Conservation (phyloP, 2,797 vertebrate species). For the Alectoris magna region DNA sequence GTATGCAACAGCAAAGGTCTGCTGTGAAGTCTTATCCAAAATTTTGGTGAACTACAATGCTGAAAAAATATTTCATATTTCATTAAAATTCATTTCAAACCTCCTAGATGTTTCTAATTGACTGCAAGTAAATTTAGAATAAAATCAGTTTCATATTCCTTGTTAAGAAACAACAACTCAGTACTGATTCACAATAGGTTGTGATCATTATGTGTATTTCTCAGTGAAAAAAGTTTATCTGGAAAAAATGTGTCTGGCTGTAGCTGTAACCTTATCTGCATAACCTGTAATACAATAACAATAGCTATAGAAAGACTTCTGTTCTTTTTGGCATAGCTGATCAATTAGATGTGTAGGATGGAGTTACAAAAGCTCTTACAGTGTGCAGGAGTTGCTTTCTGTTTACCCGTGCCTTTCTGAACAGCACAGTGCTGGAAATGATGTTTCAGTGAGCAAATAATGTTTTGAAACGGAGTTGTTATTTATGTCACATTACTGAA, state of each 20-base stretch:
- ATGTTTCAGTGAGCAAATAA: neutral
- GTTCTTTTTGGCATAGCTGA: conserved; percentile 55
- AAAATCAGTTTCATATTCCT: neutral
- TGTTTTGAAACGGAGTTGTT: conserved; percentile 34
- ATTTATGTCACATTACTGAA: neutral
- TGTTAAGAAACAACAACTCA: neutral
- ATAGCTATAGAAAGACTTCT: conserved; percentile 59
- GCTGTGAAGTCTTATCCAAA: neutral
- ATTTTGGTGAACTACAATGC: neutral
- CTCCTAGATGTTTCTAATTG: neutral
- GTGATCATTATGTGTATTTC: conserved; percentile 4
- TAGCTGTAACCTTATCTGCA: conserved; percentile 57
- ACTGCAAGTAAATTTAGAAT: neutral
- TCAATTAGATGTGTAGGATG: conserved; percentile 64
- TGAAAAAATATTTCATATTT: neutral
- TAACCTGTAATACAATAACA: conserved; percentile 62
- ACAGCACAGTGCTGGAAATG: neutral
- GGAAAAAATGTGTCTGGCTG: conserved; percentile 29
- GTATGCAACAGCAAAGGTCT: neutral
- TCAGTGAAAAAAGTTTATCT: conserved; percentile 39
- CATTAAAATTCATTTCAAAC: neutral
- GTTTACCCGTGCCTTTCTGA: neutral
- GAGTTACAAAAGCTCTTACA: conserved; percentile 65
- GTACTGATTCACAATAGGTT: conserved; percentile 19
- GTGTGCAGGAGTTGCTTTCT: conserved; percentile 26